Percentiles rank a stretch among this genome's conserved stretches.
Evolutionary conservation across 2,113 vertebrate genomes (phyloP).

Genomic region (Athene noctua): DNA sequence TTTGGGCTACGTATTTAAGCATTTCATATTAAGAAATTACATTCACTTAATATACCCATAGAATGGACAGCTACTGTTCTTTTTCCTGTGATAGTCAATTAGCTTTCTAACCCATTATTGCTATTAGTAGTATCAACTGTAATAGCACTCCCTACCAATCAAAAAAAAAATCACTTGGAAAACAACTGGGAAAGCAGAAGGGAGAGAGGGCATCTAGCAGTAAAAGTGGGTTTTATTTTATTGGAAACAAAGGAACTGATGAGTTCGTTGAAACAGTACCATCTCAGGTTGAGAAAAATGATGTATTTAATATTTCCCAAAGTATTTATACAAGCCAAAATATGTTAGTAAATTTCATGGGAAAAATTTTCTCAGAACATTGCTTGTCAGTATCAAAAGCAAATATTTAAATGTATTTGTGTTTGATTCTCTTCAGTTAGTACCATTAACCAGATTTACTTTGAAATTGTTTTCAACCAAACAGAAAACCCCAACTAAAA

Average conservation of each 20-base stretch:
- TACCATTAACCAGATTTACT: background rate
- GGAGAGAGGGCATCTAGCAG: background rate
- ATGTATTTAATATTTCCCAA: background rate
- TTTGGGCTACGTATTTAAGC: background rate
- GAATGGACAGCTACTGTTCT: background rate
- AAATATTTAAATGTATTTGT: background rate
- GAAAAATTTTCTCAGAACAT: background rate
- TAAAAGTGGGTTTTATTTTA: background rate
- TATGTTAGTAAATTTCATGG: background rate
- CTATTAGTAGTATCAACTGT: background rate
- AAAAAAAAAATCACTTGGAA: background rate
- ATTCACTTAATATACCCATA: background rate
- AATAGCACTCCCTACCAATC: background rate
- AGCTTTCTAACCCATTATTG: background rate
- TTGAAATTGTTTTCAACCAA: background rate
- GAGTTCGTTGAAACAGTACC: background rate
- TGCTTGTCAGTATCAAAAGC: background rate
- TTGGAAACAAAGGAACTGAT: background rate
- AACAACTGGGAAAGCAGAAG: background rate
- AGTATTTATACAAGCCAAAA: background rate
- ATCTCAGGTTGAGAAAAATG: background rate
- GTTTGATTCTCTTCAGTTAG: background rate
- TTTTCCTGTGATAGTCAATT: background rate
- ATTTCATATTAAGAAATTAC: background rate
- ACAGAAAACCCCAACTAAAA: background rate